Base-by-base conservation (phyloP, 2,888 invertebrate species). In the Cosmia pyralina region DNA sequence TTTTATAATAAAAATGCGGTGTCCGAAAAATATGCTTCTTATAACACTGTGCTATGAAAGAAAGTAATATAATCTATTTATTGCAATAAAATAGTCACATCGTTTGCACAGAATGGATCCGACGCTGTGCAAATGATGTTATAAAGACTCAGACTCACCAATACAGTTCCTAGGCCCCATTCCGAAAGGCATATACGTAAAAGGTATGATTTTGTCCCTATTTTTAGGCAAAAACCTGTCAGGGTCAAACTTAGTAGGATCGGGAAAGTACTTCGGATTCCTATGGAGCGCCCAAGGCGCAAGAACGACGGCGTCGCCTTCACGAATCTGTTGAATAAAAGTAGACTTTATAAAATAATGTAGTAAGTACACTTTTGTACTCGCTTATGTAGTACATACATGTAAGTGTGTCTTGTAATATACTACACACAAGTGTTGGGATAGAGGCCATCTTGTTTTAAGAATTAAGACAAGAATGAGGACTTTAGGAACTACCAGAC, bases 91-190 rank as follows among this genome's bases (percentile, higher is more conserved):
- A 28, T 28, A 28, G 38, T 6, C 4, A 28, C 10, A 22, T 4
- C 15, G 28, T 55, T 28, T 55, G 28, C 17, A 55, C 28, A 55
- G 15, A 28, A 8, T 8, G 17, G 15, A 38, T 38, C 38, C 38
- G 22, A 15, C 8, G 8, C 4, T 55, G 22, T 22, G 8, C 15
- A 19, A 70, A 55, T 67, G 0, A 13, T 17, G 2, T 28, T 17
- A 13, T 7, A 22, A 38, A 57, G 15, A 28, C 88, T 89, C 77
- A 93, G 15, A 28, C 88, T 89, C 77, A 93, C 93, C 93, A n/a
- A 93, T 91, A 77, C 93, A 93, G 76, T 91, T 93, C 69, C 93
- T 87, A 2, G 93, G 93, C 2, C 93, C 93, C 50, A 85, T n/a
- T 38, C 93, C 93, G 67, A 93, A 93, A 10, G 93, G 93, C 59